phyloP scores from a whole-genome alignment of 1,140 invertebrate species.

The Ceratina australensis region DNA sequence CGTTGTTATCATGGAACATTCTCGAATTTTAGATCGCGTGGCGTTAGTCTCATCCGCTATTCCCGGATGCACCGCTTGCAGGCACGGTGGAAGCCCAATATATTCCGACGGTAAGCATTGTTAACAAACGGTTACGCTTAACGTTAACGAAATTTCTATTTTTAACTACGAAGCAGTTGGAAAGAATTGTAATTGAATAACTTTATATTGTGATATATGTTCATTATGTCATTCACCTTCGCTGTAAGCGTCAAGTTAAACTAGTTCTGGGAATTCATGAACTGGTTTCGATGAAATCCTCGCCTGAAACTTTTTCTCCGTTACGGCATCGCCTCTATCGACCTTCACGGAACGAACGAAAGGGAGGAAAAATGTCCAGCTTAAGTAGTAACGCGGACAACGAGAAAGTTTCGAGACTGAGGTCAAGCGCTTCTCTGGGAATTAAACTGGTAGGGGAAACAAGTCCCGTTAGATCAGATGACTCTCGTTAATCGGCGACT shows the following conservation, averaged over 20 bases:
- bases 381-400: slow-evolving; percentile 43
- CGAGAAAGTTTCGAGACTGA: slow-evolving; percentile 59
- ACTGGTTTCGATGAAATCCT: background rate
- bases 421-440: slow-evolving; percentile 53
- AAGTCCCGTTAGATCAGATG: slow-evolving; percentile 58
- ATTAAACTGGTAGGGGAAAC: slow-evolving; percentile 40
- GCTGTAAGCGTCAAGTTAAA: background rate
- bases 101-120: slow-evolving; percentile 69
- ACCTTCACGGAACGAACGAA: slow-evolving; percentile 64
- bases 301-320: slow-evolving; percentile 53
- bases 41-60: slow-evolving; percentile 74
- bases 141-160: too few relatives aligned
- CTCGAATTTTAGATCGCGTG: slow-evolving; percentile 70
- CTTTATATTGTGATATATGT: too few relatives aligned
- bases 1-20: background rate
- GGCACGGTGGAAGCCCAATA: slow-evolving; percentile 71
- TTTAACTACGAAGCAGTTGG: too few relatives aligned
- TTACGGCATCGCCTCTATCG: slow-evolving; percentile 55
- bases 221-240: too few relatives aligned
- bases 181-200: background rate
- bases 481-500: slow-evolving; percentile 45
- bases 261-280: background rate
- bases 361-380: slow-evolving; percentile 53
- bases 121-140: slow-evolving; percentile 8
- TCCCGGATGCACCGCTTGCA: slow-evolving; percentile 72